Evolutionary conservation across 1,140 invertebrate genomes (phyloP).

Genomic region (Lysiphlebus fabarum): DNA sequence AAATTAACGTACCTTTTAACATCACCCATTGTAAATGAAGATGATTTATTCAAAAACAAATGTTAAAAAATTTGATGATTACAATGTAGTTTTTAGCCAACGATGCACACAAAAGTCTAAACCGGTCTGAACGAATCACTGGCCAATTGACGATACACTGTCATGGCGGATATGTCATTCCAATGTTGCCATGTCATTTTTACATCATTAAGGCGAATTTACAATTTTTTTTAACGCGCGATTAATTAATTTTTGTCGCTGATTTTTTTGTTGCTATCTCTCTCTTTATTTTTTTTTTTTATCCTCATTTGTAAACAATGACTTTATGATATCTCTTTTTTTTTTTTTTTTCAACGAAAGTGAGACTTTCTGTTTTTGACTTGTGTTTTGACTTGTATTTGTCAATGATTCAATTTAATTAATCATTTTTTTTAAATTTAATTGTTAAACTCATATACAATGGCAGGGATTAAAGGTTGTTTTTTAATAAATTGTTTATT

Average conservation of each 20-base stretch:
- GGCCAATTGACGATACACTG: no score
- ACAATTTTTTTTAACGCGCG: not conserved
- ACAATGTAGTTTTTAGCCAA: no score
- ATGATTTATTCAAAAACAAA: no score
- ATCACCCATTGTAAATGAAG: constrained; percentile 40
- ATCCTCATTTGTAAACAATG: not conserved
- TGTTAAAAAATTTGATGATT: no score
- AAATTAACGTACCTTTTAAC: constrained; percentile 42
- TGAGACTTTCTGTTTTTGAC: constrained; percentile 7
- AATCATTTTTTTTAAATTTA: not conserved
- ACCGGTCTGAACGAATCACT: no score
- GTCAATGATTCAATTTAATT: constrained; percentile 22
- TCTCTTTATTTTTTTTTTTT: not conserved
- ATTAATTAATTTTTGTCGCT: not conserved
- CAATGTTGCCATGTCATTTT: no score
- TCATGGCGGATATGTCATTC: no score
- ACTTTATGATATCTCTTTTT: not conserved
- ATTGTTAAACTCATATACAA: constrained; percentile 39
- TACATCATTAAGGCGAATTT: no score
- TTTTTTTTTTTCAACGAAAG: not conserved
- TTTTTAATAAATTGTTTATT: no score
- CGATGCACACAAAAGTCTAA: no score
- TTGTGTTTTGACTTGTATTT: not conserved
- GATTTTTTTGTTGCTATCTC: no score
- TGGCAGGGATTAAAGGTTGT: constrained; percentile 53